A percentile compares a stretch with the other conserved stretches of the same genome.
Evolutionary conservation across 2,113 vertebrate genomes (phyloP).

Genomic region (Notarius lentiginosus): DNA sequence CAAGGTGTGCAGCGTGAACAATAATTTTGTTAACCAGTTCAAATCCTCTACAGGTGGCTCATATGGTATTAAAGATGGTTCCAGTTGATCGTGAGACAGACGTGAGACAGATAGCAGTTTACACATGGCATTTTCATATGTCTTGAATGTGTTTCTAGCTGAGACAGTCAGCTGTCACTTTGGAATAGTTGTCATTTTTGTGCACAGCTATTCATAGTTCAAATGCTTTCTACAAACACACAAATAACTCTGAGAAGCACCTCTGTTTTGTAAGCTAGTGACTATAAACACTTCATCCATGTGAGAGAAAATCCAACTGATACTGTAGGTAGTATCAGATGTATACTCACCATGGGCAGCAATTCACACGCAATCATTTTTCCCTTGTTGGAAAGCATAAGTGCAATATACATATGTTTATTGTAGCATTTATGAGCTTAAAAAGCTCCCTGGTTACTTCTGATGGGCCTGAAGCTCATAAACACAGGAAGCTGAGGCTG

Average conservation of each 20-base stretch:
- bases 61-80: not conserved
- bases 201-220: not conserved
- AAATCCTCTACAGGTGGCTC: slow-evolving; percentile 3
- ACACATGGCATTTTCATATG: not conserved
- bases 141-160: not conserved
- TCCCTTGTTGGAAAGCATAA: not conserved
- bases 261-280: not conserved
- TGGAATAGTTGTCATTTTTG: not conserved
- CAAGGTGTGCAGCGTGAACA: slow-evolving; percentile 61
- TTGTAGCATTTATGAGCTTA: slow-evolving; percentile 15
- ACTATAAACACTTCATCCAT: not conserved
- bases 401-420: slow-evolving; percentile 39
- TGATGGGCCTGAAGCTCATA: slow-evolving; percentile 24
- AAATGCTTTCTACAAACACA: not conserved
- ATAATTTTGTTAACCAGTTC: slow-evolving; percentile 67
- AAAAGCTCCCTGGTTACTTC: slow-evolving; percentile 38
- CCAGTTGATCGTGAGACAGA: not conserved
- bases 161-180: not conserved
- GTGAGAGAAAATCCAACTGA: not conserved
- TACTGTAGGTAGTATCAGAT: not conserved
- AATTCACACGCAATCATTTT: not conserved
- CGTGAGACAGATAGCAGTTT: not conserved
- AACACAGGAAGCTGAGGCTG: slow-evolving; percentile 60
- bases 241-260: not conserved
- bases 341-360: not conserved